Percentiles rank a stretch among this genome's conserved stretches.
Evolutionary conservation across 2,888 invertebrate species (phyloP).

Genomic region (Drosophila helvetica): DNA sequence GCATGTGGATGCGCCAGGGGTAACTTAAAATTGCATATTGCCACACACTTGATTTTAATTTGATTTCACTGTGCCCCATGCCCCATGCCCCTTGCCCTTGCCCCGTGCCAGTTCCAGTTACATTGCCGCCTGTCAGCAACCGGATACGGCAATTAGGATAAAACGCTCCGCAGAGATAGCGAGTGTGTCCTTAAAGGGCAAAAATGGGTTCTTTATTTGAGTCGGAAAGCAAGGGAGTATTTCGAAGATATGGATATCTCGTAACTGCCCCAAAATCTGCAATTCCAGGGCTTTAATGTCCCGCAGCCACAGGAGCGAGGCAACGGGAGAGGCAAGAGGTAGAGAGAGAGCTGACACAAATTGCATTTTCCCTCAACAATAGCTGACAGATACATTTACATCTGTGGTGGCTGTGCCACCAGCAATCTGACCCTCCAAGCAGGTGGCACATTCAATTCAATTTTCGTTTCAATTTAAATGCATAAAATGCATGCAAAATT

Average conservation of each 20-base stretch:
- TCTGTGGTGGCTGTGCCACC: neutral
- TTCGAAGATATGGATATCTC: neutral
- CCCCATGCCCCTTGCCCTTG: no score
- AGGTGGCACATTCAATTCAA: slow-evolving; percentile 4
- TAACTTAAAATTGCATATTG: neutral
- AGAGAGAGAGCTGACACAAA: neutral
- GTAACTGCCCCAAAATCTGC: neutral
- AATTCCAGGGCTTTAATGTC: neutral
- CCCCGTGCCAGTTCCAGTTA: no score
- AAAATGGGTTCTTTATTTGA: neutral
- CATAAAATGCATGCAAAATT: slow-evolving; percentile 22
- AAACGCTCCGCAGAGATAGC: neutral
- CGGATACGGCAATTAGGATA: neutral
- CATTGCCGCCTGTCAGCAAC: neutral
- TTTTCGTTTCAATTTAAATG: slow-evolving; percentile 38
- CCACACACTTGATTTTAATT: neutral
- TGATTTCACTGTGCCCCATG: neutral
- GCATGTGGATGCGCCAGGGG: neutral
- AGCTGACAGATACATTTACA: slow-evolving; percentile 10
- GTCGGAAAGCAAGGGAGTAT: no score
- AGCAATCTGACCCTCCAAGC: neutral
- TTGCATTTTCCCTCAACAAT: neutral
- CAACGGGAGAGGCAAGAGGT: neutral
- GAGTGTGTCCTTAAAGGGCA: no score
- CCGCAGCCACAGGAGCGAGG: neutral